Evolutionary conservation across 2,113 vertebrate genomes (phyloP), one percentile per base, ranked within the genome.

Genomic region (Chloropsis hardwickii): DNA sequence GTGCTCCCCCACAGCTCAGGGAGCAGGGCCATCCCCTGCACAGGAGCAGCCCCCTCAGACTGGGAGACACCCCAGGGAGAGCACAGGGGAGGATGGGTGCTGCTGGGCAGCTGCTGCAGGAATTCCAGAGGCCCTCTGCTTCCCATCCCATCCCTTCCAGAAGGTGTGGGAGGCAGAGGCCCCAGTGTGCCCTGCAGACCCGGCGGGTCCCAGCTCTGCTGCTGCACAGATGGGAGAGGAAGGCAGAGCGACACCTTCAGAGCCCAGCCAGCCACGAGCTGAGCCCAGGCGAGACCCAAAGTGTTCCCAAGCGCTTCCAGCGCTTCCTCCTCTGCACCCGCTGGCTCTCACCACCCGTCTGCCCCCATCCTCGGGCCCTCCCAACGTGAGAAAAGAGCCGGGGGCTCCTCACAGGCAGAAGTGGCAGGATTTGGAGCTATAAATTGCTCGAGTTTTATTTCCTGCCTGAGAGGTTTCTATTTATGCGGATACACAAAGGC

Each of bases 361-460:
- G 70, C 74, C 87, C 93, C 87, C 91, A 90, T 73, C 88, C 80
- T 47, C 88, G 8, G 80, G 76, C 92, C 86, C 76, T 96, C 88
- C 69, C 11, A 12, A 96, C 4, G 86, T 93, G 92, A 96, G 96
- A 96, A 96, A 88, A 81, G 90, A 94, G 90, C 96, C 1, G 3
- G 90, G 95, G 90, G 95, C 88, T 95, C 86, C 94, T 93, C 92
- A 95, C 90, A 90, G 87, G 82, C 95, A 95, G 85, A 94, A 88
- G 95, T 83, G 94, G 90, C 94, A 93, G 94, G 85, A 95, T 97
- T 93, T 86, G 70, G 88, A 87, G 90, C 92, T 85, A 96, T 95
- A 95, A 97, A 95, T 94, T 94, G 90, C 89, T 81, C 73, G 58
- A 95, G 90, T 93, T 96, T 95, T 95, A 95, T 96, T 97, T 97